A percentile compares a stretch with the other conserved stretches of the same genome.
Evolutionary conservation across 2,113 vertebrate species (phyloP).

Genomic region (Tragelaphus strepsiceros): DNA sequence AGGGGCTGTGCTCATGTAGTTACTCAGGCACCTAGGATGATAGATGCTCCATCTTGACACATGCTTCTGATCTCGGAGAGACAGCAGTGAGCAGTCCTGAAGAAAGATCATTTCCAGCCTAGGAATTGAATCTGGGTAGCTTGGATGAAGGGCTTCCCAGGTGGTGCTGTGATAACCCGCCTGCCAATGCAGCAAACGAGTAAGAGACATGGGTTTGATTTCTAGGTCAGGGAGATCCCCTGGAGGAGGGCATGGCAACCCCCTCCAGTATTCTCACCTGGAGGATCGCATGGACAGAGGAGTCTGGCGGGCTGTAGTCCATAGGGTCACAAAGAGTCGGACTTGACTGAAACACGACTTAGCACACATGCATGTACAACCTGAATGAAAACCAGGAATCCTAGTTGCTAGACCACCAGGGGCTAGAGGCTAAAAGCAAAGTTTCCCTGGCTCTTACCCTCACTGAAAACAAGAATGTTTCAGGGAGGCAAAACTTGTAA

Average conservation of each 20-base stretch:
- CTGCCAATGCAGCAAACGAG: neutral
- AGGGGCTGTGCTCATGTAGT: neutral
- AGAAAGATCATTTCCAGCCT: neutral
- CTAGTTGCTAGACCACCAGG: neutral
- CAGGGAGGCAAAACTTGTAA: neutral
- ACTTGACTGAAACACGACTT: neutral
- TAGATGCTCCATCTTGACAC: neutral
- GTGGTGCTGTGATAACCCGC: neutral
- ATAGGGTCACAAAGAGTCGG: neutral
- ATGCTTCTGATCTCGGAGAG: neutral
- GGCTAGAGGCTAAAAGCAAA: neutral
- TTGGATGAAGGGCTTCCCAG: neutral
- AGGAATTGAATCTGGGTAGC: neutral
- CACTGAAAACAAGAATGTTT: neutral
- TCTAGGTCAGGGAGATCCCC: neutral
- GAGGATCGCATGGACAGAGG: neutral
- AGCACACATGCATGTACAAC: neutral
- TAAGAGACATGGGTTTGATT: neutral
- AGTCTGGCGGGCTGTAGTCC: neutral
- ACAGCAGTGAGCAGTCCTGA: neutral
- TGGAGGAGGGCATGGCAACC: neutral
- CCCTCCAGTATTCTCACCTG: neutral
- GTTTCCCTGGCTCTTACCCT: neutral
- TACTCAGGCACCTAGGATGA: neutral
- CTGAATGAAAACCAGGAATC: neutral